A percentile compares a stretch with the other conserved stretches of the same genome.
These are phyloP conservation scores for Leucoma salicis DNA, from an alignment of 2,888 invertebrate genomes.

Conservation along the genomic window DNA sequence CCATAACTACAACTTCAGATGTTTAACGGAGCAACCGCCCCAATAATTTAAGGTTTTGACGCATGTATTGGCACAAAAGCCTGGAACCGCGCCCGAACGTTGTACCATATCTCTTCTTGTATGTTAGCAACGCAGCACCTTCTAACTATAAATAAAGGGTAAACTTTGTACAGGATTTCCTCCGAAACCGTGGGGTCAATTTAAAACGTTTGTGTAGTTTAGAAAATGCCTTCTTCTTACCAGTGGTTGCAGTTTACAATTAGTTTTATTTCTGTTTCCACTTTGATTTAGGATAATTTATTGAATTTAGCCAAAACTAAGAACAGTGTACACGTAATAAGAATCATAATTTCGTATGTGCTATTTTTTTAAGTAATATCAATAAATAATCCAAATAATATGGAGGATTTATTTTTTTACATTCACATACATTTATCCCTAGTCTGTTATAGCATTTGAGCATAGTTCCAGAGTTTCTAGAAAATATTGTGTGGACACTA, in stretches of 20 bases:
- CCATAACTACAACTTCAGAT: slow-evolving; percentile 5
- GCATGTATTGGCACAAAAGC: slow-evolving; percentile 50
- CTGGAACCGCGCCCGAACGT: slow-evolving; percentile 58
- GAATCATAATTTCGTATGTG: no score
- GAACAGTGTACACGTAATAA: no score
- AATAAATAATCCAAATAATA: no score
- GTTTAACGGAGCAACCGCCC: slow-evolving; percentile 19
- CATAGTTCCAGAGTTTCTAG: no score
- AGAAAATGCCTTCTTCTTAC: neutral
- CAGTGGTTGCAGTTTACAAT: neutral
- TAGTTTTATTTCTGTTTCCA: neutral
- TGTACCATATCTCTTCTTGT: slow-evolving; percentile 41
- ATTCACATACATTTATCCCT: no score
- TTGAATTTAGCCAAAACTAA: slow-evolving; percentile 14
- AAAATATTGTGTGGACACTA: no score
- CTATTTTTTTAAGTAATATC: no score
- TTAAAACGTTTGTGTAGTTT: slow-evolving; percentile 29
- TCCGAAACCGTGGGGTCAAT: slow-evolving; percentile 22
- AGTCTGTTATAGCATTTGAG: no score
- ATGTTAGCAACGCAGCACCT: slow-evolving; percentile 11
- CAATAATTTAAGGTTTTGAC: slow-evolving; percentile 35
- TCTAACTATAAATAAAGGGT: slow-evolving; percentile 15
- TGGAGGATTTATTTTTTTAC: no score
- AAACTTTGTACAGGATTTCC: slow-evolving; percentile 18
- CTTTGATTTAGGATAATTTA: no score